Evolutionary conservation across 2,888 invertebrate genomes (phyloP).

Genomic region (Dolichopus griseipennis): DNA sequence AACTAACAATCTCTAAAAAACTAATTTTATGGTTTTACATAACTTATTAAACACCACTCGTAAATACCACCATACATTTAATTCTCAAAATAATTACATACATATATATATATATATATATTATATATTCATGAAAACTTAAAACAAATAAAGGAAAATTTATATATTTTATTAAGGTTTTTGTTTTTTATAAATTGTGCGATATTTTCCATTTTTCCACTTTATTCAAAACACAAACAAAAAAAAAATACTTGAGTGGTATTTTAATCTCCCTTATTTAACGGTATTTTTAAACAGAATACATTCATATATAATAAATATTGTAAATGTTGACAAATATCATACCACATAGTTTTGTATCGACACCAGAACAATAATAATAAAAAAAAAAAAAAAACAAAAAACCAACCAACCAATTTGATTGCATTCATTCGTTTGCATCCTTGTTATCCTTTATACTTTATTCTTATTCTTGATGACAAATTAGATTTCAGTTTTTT

Average conservation of each 20-base stretch:
- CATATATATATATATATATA: too few species aligned
- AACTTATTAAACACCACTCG: too few species aligned
- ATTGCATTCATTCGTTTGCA: neutral
- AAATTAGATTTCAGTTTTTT: neutral
- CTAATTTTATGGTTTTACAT: too few species aligned
- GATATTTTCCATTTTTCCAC: neutral
- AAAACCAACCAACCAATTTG: neutral
- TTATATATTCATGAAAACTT: conserved; percentile 2
- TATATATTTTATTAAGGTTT: neutral
- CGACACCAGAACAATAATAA: too few species aligned
- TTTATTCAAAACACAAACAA: too few species aligned
- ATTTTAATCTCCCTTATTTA: conserved; percentile 3
- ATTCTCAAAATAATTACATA: neutral
- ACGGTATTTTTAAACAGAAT: neutral
- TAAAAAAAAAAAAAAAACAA: too few species aligned
- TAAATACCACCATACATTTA: too few species aligned
- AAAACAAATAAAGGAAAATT: neutral
- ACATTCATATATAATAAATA: too few species aligned
- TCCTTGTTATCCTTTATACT: neutral
- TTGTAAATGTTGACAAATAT: neutral
- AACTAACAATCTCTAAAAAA: too few species aligned
- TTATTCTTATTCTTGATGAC: neutral
- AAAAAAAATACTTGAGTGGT: neutral
- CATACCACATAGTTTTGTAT: neutral
- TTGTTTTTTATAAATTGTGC: neutral